Evolutionary conservation across 2,888 invertebrate species (phyloP).

Genomic region (Leptopterna dolabrata): DNA sequence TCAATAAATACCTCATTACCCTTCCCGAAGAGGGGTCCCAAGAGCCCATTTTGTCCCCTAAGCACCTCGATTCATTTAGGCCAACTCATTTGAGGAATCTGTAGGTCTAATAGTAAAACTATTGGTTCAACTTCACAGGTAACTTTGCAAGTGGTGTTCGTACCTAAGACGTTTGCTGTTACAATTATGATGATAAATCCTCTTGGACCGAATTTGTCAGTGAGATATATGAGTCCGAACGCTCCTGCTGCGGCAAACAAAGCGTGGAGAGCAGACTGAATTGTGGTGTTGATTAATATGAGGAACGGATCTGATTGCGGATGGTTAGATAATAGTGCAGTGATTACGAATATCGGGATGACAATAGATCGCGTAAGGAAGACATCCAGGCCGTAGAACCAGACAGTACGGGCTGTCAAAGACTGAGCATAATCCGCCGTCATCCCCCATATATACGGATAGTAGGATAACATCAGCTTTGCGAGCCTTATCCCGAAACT

Average conservation of each 20-base stretch:
- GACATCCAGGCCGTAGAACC: constrained; percentile 6
- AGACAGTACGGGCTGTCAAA: not conserved
- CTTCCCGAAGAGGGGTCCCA: too few species aligned
- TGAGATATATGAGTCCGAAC: not conserved
- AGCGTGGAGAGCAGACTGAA: not conserved
- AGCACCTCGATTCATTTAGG: too few species aligned
- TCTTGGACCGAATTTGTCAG: not conserved
- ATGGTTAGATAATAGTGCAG: not conserved
- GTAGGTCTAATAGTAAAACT: too few species aligned
- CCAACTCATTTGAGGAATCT: too few species aligned
- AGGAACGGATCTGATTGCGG: not conserved
- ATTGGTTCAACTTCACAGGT: too few species aligned
- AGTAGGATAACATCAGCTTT: not conserved
- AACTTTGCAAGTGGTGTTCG: too few species aligned
- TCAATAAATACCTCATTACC: too few species aligned
- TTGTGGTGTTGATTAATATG: not conserved
- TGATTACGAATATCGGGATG: not conserved
- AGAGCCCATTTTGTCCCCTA: too few species aligned
- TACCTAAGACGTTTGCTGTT: not conserved
- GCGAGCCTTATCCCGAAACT: not conserved
- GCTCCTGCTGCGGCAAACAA: not conserved
- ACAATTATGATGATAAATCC: not conserved
- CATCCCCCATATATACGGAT: constrained; percentile 6
- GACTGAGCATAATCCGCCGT: not conserved
- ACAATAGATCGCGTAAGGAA: not conserved